These are phyloP conservation scores for Harpalus rubripes DNA, from an alignment of 2,888 invertebrate species.

Conservation along the genomic window DNA sequence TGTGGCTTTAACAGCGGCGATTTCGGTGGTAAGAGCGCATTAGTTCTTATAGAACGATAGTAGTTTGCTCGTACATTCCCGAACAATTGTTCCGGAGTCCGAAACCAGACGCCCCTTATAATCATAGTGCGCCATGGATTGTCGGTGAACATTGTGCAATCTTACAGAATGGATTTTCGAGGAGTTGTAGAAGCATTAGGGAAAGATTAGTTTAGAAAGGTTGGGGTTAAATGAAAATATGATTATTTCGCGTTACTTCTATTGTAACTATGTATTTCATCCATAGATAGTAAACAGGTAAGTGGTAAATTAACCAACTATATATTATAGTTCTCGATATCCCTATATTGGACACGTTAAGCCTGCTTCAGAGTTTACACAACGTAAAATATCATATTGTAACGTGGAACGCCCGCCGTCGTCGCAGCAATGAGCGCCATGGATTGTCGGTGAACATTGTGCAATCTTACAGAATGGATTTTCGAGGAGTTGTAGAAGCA, in stretches of 20 bases:
- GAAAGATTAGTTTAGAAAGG: background rate
- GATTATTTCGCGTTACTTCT: too few species aligned
- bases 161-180: background rate
- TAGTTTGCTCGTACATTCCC: constrained; percentile 33
- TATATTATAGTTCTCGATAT: too few species aligned
- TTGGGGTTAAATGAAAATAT: too few species aligned
- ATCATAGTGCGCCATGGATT: background rate
- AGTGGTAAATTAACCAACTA: too few species aligned
- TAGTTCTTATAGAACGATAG: constrained; percentile 32
- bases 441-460: constrained; percentile 1
- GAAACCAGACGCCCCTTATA: background rate
- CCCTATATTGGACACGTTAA: too few species aligned
- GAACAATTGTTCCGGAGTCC: background rate
- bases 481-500: background rate
- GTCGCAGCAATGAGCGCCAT: too few species aligned
- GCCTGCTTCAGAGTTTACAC: too few species aligned
- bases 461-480: background rate
- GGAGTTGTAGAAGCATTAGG: background rate
- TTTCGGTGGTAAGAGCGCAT: constrained; percentile 3
- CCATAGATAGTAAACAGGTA: too few species aligned
- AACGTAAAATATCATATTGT: too few species aligned
- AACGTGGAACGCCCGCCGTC: too few species aligned
- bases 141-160: constrained; percentile 7
- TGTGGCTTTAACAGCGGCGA: background rate
- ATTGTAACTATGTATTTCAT: too few species aligned